Conservation (phyloP, 2,113 vertebrate genomes). For the Gobio gobio region DNA sequence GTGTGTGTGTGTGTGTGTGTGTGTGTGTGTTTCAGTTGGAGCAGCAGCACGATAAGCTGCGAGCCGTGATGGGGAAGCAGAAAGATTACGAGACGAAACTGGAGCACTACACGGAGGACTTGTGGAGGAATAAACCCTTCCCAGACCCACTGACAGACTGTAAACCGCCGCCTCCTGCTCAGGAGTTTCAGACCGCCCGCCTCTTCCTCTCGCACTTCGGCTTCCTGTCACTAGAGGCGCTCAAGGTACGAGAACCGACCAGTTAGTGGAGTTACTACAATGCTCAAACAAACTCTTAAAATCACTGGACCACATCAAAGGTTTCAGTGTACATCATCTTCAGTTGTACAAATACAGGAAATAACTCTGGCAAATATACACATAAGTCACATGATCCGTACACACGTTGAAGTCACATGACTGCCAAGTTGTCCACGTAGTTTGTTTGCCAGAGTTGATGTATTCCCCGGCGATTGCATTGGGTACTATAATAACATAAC, state of each 20-base stretch:
- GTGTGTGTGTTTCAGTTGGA: conserved; percentile 76
- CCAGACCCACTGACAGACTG: conserved; percentile 81
- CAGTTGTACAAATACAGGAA: no score
- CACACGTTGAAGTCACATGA: no score
- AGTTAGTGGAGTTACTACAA: no score
- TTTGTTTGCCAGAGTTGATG: no score
- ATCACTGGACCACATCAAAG: no score
- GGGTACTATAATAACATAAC: no score
- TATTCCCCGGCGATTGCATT: no score
- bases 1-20: conserved; percentile 25
- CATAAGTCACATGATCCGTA: no score
- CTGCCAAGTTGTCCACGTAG: no score
- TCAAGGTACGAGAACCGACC: conserved; percentile 77
- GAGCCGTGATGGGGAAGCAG: conserved; percentile 85
- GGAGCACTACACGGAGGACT: conserved; percentile 83
- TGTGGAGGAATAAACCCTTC: conserved; percentile 80
- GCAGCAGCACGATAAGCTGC: conserved; percentile 82
- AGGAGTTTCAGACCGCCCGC: conserved; percentile 89
- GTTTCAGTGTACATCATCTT: no score
- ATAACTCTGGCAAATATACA: no score
- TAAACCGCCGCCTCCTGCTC: conserved; percentile 80
- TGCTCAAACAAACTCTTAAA: no score
- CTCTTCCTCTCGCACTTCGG: conserved; percentile 93
- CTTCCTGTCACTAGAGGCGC: conserved; percentile 88
- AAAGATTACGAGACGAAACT: conserved; percentile 82